Conservation (phyloP, 2,797 vertebrate species). For the Tragopan temminckii region DNA sequence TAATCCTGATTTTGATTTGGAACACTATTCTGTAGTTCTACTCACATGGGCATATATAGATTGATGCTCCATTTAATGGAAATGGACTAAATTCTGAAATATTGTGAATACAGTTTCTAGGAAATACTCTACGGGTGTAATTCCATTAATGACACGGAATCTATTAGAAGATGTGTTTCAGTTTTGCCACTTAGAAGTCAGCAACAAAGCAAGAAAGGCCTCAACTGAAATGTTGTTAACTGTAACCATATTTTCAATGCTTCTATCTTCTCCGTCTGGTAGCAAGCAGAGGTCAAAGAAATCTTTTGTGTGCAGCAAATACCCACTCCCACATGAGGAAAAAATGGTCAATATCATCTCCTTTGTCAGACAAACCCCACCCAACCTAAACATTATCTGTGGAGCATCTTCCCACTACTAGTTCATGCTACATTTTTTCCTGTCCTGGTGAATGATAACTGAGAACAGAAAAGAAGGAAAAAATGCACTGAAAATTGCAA, state of each 20-base stretch:
- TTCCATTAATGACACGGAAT: background rate
- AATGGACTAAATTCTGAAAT: background rate
- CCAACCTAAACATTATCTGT: background rate
- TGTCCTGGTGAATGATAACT: background rate
- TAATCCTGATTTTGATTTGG: background rate
- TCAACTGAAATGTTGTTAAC: background rate
- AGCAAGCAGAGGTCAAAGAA: background rate
- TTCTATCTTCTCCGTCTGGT: background rate
- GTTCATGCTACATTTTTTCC: background rate
- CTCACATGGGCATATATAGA: background rate
- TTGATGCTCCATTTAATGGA: background rate
- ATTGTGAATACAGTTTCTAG: background rate
- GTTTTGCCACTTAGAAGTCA: background rate
- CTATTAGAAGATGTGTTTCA: background rate
- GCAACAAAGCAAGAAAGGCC: background rate
- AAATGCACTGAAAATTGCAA: background rate
- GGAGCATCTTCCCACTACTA: background rate
- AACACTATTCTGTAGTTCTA: background rate
- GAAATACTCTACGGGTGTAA: background rate
- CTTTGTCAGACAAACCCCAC: background rate
- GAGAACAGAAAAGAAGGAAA: background rate
- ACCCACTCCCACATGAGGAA: background rate
- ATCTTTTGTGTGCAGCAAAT: background rate
- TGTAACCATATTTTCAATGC: background rate
- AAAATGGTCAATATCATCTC: background rate